Percentiles rank a stretch among this genome's conserved stretches.
Conservation (phyloP, 2,113 vertebrate species). For the Bucco capensis region DNA sequence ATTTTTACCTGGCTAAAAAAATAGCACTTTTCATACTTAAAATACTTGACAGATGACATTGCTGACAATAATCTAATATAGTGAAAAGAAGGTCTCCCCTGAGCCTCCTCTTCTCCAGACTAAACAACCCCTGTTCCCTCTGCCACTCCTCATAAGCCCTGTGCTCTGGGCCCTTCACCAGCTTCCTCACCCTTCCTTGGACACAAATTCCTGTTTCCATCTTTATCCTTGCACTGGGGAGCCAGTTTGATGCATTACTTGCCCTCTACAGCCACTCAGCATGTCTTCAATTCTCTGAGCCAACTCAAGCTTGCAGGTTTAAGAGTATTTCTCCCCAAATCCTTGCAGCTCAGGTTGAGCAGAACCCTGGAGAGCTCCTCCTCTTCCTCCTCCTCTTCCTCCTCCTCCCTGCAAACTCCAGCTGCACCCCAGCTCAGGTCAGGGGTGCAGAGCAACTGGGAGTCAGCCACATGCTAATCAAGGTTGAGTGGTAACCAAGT, state of each 20-base stretch:
- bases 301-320: neutral
- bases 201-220: neutral
- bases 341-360: slow-evolving; percentile 1
- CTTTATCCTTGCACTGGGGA: neutral
- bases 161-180: too few species aligned
- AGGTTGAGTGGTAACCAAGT: neutral
- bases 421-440: rapidly evolving
- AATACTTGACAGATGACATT: neutral
- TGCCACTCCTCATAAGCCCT: too few species aligned
- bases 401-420: neutral
- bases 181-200: too few species aligned
- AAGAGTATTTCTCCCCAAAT: neutral
- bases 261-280: neutral
- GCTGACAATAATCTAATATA: neutral
- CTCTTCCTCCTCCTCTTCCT: neutral
- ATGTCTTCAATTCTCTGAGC: neutral
- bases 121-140: too few species aligned
- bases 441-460: neutral
- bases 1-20: neutral
- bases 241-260: neutral
- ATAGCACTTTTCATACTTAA: neutral
- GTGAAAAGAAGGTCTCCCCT: neutral
- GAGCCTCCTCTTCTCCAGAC: too few species aligned
- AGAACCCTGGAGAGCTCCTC: slow-evolving; percentile 67
- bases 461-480: slow-evolving; percentile 10